Base-by-base conservation (phyloP, 2,113 vertebrate genomes). In the Brienomyrus longianalis region DNA sequence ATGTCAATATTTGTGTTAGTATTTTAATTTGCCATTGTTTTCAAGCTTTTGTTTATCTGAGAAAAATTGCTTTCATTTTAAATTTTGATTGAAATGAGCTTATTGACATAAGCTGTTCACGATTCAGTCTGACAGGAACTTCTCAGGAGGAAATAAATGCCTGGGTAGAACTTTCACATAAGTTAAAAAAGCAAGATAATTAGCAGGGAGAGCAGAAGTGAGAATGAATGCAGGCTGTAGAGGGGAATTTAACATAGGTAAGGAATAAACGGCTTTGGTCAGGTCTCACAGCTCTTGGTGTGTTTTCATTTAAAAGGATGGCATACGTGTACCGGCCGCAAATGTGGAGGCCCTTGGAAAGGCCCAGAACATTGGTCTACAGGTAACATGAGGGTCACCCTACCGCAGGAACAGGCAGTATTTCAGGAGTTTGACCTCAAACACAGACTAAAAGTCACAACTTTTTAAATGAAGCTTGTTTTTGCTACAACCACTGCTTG, bases 261-360 rank as follows among this genome's bases (percentile, higher is more conserved):
- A 17, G 62, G 70, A 77, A 77, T 77, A 19, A 39, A 21, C 31
- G 2, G 47, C 70, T 62, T 3, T 17, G 19, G 51, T 39, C n/a
- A 31, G 88, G 74, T 77, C 91, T 92, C 86, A 91, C 88, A 87
- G 59, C 91, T 93, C 43, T 92, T 92, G 91, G 86, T 96, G 89
- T 94, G 92, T 97, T 96, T 94, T 95, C 89, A 94, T 92, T 90
- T 93, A 92, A 93, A 97, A 98, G 97, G 97, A 95, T 97, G 94
- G 97, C 97, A 94, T 97, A 96, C 95, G 91, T 96, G 94, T 96
- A 96, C 95, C 93, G 90, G 93, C 97, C 98, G 0, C 92, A 94
- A 94, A 93, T 92, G 92, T 97, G 97, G 98, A 96, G 45, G 91
- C 93, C 89, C 92, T 94, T 92, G 56, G 93, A 95, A 91, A 94